phyloP scores from a whole-genome alignment of 2,113 vertebrate species.

The Lethenteron reissneri region DNA sequence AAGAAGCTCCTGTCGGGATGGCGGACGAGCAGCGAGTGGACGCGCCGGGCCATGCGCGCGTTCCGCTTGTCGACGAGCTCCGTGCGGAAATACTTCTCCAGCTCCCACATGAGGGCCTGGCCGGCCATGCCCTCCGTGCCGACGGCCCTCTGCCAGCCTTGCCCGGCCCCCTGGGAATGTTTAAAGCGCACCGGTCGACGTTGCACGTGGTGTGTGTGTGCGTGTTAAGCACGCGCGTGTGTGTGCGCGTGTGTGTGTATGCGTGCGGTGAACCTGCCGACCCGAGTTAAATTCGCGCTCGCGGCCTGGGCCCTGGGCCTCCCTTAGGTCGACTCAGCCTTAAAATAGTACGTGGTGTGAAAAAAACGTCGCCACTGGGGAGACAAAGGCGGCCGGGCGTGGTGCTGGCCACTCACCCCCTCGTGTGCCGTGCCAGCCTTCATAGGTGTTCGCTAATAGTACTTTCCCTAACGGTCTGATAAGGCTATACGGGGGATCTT shows the following conservation, averaged over 20 bases:
- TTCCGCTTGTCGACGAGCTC: slow-evolving; percentile 98
- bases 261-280: neutral
- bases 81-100: slow-evolving; percentile 91
- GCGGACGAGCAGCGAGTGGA: slow-evolving; percentile 51
- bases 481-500: too few relatives aligned
- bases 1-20: slow-evolving; percentile 71
- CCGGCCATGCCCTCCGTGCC: slow-evolving; percentile 21
- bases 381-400: too few relatives aligned
- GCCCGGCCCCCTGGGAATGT: slow-evolving; percentile 76
- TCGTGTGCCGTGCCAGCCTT: too few relatives aligned
- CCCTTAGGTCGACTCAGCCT: too few relatives aligned
- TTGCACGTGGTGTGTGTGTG: neutral
- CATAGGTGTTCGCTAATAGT: too few relatives aligned
- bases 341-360: too few relatives aligned
- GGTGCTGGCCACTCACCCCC: too few relatives aligned
- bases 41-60: slow-evolving; percentile 71
- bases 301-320: too few relatives aligned
- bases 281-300: too few relatives aligned
- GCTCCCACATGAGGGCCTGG: slow-evolving; percentile 64
- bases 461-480: too few relatives aligned
- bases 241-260: neutral
- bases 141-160: slow-evolving; percentile 12
- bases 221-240: neutral
- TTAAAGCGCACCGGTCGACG: slow-evolving; percentile 38
- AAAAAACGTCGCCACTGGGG: too few relatives aligned